Base-by-base conservation (phyloP, 2,797 vertebrate species). In the Eulemur coronatus region DNA sequence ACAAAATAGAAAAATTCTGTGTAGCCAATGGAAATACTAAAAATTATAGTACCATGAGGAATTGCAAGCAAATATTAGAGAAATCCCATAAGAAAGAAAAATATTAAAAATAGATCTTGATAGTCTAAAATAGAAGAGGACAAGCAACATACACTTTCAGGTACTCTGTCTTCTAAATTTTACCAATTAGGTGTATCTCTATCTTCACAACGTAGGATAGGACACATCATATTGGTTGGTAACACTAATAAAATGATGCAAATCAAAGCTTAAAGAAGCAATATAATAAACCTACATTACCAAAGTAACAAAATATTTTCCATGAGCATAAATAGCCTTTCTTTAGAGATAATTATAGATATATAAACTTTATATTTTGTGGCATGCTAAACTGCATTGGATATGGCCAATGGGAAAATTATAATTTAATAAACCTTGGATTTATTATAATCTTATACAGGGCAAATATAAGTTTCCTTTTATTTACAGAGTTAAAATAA, bases 221-320 rank as follows among this genome's bases (percentile, higher is more conserved):
- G 3, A 33, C 14, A 89, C 81, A 12, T 4, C 22, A 46, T n/a
- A 55, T 5, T n/a, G 30, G 26, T 35, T 26, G 50, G 17, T 26
- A 81, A 48, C 15, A 81, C 14, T 89, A 43, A 48, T 73, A 67
- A 89, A 86, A 48, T 78, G 7, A 46, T 41, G 8, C 48, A 55
- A 81, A 94, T 76, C 9, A 92, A 82, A 73, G n/a, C 4, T 67
- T 65, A 81, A 96, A 70, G 17, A 96, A 80, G 9, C 67, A 82
- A 46, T n/a, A 50, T 61, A 28, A 91, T 57, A 95, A 35, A 2
- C 24, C 15, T 38, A 50, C 10, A 46, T 1, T 67, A n/a, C 0
- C 33, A 73, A 92, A 75, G 30, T 46, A 41, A 55, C 87, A n/a
- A 75, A 59, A 57, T 48, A n/a, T 59, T 70, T 75, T 87, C 24